Base-by-base conservation (phyloP, 2,888 invertebrate species). In the Stenotaenia linearis region DNA sequence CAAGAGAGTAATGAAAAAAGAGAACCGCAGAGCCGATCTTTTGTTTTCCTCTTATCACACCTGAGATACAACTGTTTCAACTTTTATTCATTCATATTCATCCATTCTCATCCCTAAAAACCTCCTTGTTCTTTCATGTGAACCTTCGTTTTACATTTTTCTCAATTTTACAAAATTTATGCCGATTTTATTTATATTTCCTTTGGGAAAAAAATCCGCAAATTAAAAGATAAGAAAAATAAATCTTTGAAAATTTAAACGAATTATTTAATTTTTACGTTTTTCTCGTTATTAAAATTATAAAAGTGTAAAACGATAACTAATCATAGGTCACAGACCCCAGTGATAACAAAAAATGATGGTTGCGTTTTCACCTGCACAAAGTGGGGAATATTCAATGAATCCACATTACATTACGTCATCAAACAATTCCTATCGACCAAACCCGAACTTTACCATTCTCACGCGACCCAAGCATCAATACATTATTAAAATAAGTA, bases 301-400 rank as follows among this genome's bases (percentile, higher is more conserved):
- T n/a, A n/a, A n/a, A n/a, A n/a, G n/a, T n/a, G n/a, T n/a, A n/a
- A 50, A 15, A 45, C 15, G 7, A 50, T 18, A 50, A 50, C 18
- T n/a, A 69, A 69, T 28, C 69, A 69, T 69, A 69, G 69, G 69
- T 69, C 69, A 69, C 69, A 69, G 69, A 69, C 69, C 69, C n/a
- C 50, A 45, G 0, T n/a, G n/a, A 45, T 45, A 45, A 45, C 4
- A 45, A 45, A n/a, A 7, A 45, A 45, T 12, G 7, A 69, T 69
- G 10, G 25, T 69, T 28, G 25, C 23, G 69, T 69, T 69, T 69
- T 69, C 69, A 69, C 69, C 69, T 69, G 69, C 69, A 69, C 25
- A 25, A 69, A 69, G 25, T 69, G 69, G 69, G 25, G 28, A 69
- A 69, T 69, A 28, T 69, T 69, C 25, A 69, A 69, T 69, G 69